phyloP scores from a whole-genome alignment of 2,888 invertebrate species.

The Yponomeuta malinellus region DNA sequence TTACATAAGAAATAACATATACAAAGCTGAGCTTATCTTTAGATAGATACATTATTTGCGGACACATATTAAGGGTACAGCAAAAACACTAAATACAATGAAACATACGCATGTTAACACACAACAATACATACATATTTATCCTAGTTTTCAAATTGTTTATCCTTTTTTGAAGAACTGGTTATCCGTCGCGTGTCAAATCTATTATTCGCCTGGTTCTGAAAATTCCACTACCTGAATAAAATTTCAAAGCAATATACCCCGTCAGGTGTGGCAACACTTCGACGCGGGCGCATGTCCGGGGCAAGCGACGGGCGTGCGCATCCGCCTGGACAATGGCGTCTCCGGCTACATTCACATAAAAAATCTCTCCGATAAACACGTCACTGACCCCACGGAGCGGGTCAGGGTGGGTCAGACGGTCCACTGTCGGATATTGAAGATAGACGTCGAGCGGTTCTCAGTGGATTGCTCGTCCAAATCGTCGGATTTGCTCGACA shows the following conservation, averaged over 20 bases:
- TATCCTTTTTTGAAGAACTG: too few species aligned
- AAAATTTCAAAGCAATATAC: not conserved
- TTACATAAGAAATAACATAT: too few species aligned
- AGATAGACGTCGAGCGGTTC: slow-evolving; percentile 96
- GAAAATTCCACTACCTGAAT: too few species aligned
- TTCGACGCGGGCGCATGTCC: slow-evolving; percentile 97
- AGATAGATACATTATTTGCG: too few species aligned
- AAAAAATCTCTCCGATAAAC: slow-evolving; percentile 94
- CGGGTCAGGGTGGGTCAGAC: slow-evolving; percentile 90
- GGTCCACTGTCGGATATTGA: slow-evolving; percentile 92
- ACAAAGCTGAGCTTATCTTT: too few species aligned
- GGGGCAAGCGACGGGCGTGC: slow-evolving; percentile 95
- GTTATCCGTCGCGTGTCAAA: too few species aligned
- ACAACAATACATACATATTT: too few species aligned
- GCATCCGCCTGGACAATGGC: slow-evolving; percentile 93
- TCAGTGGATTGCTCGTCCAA: slow-evolving; percentile 95
- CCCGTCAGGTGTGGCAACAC: slow-evolving; percentile 92
- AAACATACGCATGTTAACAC: too few species aligned
- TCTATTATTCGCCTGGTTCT: too few species aligned
- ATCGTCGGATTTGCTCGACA: slow-evolving; percentile 93
- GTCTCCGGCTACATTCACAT: slow-evolving; percentile 95
- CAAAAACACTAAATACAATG: too few species aligned
- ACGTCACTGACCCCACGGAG: slow-evolving; percentile 94
- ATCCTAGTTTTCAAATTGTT: too few species aligned
- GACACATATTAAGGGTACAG: too few species aligned